Evolutionary conservation across 2,797 vertebrate genomes (phyloP).

Genomic region (Onychomys leucogaster): DNA sequence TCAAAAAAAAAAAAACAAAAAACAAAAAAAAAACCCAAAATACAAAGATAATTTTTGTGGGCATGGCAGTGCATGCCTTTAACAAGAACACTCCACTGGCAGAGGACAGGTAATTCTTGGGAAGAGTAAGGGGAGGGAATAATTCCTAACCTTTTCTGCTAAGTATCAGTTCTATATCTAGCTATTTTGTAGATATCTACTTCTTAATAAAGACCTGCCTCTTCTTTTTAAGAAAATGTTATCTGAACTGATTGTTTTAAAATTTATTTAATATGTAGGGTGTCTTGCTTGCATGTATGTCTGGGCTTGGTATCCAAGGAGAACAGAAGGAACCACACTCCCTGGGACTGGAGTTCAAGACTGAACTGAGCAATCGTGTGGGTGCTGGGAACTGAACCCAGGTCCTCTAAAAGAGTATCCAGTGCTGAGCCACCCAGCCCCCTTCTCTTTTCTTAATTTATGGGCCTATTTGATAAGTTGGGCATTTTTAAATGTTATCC

Average conservation of each 20-base stretch:
- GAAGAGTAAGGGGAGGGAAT: too few relatives aligned
- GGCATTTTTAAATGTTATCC: background rate
- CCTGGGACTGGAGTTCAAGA: background rate
- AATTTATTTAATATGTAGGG: background rate
- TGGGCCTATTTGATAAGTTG: background rate
- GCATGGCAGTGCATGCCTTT: background rate
- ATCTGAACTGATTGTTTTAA: background rate
- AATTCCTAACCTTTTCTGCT: background rate
- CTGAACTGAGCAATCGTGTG: too few relatives aligned
- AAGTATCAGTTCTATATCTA: background rate
- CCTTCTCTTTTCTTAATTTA: background rate
- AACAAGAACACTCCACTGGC: too few relatives aligned
- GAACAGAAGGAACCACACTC: background rate
- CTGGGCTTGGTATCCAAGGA: background rate
- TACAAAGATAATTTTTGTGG: background rate
- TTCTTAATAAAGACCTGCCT: background rate
- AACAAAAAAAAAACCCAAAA: too few relatives aligned
- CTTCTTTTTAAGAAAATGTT: background rate
- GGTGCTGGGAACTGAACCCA: background rate
- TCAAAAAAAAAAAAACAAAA: background rate
- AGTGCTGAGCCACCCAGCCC: background rate
- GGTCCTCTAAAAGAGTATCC: background rate
- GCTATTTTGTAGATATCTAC: background rate
- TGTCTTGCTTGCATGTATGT: background rate
- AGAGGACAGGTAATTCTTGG: background rate